These are phyloP conservation scores for Zophobas morio DNA, from an alignment of 1,140 invertebrate species.

Conservation along the genomic window DNA sequence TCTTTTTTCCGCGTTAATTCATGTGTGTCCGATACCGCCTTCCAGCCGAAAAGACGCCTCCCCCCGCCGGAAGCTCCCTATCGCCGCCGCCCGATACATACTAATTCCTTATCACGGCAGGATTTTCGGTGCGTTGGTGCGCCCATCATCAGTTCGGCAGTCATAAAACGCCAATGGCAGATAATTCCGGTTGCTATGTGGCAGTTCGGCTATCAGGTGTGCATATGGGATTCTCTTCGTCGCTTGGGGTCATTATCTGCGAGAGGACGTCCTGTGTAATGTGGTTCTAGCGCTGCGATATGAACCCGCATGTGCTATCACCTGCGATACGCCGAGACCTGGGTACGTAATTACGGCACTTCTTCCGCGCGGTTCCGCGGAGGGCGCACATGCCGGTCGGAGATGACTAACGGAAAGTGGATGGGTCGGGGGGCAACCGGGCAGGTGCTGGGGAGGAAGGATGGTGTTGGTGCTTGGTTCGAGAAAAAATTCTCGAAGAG, in stretches of 20 bases:
- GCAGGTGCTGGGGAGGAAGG: no score
- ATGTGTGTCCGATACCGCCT: no score
- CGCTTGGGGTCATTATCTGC: constrained; percentile 45
- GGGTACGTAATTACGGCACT: constrained; percentile 38
- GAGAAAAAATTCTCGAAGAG: no score
- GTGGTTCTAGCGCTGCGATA: constrained; percentile 41
- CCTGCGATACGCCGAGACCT: constrained; percentile 40
- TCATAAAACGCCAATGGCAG: constrained; percentile 15
- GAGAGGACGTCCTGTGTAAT: constrained; percentile 42
- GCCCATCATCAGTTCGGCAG: not conserved
- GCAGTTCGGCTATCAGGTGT: constrained; percentile 17
- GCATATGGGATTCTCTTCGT: constrained; percentile 29
- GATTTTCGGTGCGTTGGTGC: constrained; percentile 38
- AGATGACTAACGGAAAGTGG: not conserved
- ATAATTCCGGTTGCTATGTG: constrained; percentile 40
- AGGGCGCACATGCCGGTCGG: not conserved
- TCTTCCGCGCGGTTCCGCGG: not conserved
- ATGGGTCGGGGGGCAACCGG: no score
- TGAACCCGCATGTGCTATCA: constrained; percentile 46
- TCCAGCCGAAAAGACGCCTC: no score
- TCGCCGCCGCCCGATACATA: no score
- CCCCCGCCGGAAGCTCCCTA: not conserved
- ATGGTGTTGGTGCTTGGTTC: no score
- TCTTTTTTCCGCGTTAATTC: no score
- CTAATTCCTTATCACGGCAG: constrained; percentile 16